Conservation (phyloP, 2,888 invertebrate genomes). For the Aproaerema taeniolella region DNA sequence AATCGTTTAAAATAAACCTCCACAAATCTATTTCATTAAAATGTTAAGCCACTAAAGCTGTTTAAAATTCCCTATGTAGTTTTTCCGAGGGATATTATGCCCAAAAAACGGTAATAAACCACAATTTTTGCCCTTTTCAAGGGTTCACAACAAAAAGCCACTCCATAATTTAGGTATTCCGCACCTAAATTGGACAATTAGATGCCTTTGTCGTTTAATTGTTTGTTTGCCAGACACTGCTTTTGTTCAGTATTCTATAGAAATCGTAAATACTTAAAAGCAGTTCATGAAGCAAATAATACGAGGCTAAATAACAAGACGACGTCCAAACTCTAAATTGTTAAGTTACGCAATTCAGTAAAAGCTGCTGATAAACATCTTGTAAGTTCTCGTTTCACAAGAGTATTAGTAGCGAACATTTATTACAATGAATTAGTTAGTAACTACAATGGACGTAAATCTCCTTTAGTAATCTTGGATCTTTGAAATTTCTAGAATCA, state of each 20-base stretch:
- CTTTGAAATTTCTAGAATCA: too few species aligned
- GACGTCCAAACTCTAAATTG: not conserved
- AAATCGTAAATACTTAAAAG: conserved; percentile 36
- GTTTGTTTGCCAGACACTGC: conserved; percentile 42
- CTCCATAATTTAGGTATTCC: conserved; percentile 31
- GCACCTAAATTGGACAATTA: conserved; percentile 49
- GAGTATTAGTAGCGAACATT: too few species aligned
- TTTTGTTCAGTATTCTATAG: conserved; percentile 18
- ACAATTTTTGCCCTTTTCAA: conserved; percentile 24
- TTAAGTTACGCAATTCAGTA: not conserved
- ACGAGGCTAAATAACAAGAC: not conserved
- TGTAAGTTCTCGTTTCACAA: too few species aligned
- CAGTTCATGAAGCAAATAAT: not conserved
- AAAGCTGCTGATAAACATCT: not conserved
- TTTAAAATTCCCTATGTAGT: too few species aligned
- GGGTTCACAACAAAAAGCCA: conserved; percentile 28
- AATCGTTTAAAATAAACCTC: too few species aligned
- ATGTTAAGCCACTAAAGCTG: too few species aligned
- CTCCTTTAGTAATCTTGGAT: too few species aligned
- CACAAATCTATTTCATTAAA: too few species aligned
- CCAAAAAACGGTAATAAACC: conserved; percentile 26
- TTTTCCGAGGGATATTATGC: too few species aligned
- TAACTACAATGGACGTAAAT: too few species aligned
- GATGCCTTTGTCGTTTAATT: conserved; percentile 46
- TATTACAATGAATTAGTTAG: too few species aligned